Conservation (phyloP, 1,140 invertebrate species). For the Aleiodes sp. region DNA sequence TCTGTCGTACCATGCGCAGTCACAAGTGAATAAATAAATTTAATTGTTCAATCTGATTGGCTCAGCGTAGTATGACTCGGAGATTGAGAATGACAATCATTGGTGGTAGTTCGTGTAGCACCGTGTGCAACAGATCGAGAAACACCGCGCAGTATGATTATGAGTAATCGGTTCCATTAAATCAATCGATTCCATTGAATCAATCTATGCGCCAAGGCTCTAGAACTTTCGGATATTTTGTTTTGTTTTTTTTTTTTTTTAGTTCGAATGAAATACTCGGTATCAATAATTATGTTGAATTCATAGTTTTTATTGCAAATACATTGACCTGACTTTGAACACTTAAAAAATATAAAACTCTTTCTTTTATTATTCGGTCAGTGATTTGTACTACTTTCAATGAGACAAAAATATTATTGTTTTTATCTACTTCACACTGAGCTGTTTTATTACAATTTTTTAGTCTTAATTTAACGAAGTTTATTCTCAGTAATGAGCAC, state of each 20-base stretch:
- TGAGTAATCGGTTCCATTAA: conserved; percentile 3
- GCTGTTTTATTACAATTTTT: too few relatives aligned
- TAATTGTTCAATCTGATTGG: not conserved
- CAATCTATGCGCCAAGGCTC: conserved; percentile 6
- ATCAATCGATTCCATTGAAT: not conserved
- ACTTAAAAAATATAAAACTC: not conserved
- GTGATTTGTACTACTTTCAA: not conserved
- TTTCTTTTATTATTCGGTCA: not conserved
- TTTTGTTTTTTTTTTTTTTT: not conserved
- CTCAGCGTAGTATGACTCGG: not conserved
- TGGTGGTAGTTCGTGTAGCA: not conserved
- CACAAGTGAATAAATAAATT: not conserved
- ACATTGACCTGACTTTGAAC: not conserved
- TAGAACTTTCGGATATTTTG: conserved; percentile 20
- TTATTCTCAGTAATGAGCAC: too few relatives aligned
- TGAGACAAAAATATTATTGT: not conserved
- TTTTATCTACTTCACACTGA: too few relatives aligned
- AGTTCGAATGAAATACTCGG: not conserved
- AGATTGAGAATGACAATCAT: conserved; percentile 19
- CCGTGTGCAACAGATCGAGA: conserved; percentile 22
- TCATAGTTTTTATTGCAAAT: not conserved
- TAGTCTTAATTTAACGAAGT: too few relatives aligned
- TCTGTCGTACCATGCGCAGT: conserved; percentile 55
- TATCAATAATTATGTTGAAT: conserved; percentile 2
- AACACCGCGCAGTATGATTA: conserved; percentile 2